phyloP scores from a whole-genome alignment of 2,113 vertebrate species.

The Haliaeetus leucogaster region DNA sequence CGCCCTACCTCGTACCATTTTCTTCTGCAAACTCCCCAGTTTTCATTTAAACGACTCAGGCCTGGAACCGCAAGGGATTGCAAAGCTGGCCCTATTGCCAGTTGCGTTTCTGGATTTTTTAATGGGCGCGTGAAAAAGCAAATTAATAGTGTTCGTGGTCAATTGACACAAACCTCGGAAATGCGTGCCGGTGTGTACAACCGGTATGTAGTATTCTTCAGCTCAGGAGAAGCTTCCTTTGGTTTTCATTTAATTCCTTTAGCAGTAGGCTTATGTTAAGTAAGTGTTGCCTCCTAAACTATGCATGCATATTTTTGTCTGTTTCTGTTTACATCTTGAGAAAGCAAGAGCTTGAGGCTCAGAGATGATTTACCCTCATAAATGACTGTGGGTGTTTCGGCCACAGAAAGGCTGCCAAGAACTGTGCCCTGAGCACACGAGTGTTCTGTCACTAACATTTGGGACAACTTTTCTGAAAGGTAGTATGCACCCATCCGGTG shows the following conservation, averaged over 20 bases:
- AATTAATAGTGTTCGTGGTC: background rate
- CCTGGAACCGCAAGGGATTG: background rate
- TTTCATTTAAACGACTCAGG: background rate
- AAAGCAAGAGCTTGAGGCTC: background rate
- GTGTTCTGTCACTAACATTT: background rate
- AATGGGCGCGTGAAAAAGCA: background rate
- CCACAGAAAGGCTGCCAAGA: background rate
- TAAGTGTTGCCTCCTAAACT: background rate
- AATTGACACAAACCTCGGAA: background rate
- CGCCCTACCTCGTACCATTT: fast-evolving
- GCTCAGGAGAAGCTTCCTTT: background rate
- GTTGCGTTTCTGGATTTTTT: background rate
- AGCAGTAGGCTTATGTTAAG: background rate
- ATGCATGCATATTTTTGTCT: background rate
- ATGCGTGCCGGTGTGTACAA: fast-evolving
- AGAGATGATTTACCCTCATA: background rate
- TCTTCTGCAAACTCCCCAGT: background rate
- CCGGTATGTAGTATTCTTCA: background rate
- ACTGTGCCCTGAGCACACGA: fast-evolving
- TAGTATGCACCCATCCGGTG: fast-evolving
- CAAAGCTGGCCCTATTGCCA: background rate
- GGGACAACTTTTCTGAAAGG: background rate
- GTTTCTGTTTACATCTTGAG: background rate
- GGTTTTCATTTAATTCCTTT: background rate
- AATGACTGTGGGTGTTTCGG: background rate